Percentiles rank a stretch among this genome's conserved stretches.
Conservation (phyloP, 1,140 invertebrate species). For the Holotrichia oblita region DNA sequence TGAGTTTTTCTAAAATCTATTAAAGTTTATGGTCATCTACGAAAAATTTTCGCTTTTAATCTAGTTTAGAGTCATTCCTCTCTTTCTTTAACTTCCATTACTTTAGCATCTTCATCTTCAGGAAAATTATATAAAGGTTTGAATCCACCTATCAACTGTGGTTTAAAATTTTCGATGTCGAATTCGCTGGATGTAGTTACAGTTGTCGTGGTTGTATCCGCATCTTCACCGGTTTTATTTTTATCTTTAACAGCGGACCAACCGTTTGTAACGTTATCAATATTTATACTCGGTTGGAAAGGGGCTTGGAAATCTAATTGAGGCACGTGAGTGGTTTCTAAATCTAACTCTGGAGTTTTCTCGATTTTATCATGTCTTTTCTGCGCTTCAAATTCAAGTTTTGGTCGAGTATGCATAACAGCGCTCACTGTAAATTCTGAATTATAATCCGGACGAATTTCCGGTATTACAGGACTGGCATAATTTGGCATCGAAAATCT, state of each 20-base stretch:
- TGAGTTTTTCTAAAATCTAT: not conserved
- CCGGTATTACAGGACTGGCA: constrained; percentile 61
- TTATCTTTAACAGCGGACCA: constrained; percentile 70
- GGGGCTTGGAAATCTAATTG: constrained; percentile 71
- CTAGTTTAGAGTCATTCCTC: constrained; percentile 44
- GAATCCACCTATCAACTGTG: constrained; percentile 74
- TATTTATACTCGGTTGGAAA: constrained; percentile 72
- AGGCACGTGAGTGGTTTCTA: constrained; percentile 37
- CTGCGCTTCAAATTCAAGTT: constrained; percentile 44
- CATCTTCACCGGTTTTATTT: constrained; percentile 51
- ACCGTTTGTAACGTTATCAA: constrained; percentile 66
- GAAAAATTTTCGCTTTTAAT: no score
- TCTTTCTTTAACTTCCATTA: constrained; percentile 49
- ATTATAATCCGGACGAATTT: constrained; percentile 55
- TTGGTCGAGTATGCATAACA: constrained; percentile 57
- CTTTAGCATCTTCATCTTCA: constrained; percentile 47
- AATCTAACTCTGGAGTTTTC: constrained; percentile 1
- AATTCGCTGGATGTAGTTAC: constrained; percentile 61
- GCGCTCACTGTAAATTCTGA: constrained; percentile 60
- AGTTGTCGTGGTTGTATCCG: constrained; percentile 57
- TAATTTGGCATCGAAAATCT: constrained; percentile 61
- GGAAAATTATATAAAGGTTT: constrained; percentile 68
- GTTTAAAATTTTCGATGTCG: constrained; percentile 75
- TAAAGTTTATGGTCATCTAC: no score
- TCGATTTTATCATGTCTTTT: constrained; percentile 46